Evolutionary conservation across 2,797 vertebrate species (phyloP), one percentile per base, ranked within the genome.

Genomic region (Scolopax bukidnonensis): DNA sequence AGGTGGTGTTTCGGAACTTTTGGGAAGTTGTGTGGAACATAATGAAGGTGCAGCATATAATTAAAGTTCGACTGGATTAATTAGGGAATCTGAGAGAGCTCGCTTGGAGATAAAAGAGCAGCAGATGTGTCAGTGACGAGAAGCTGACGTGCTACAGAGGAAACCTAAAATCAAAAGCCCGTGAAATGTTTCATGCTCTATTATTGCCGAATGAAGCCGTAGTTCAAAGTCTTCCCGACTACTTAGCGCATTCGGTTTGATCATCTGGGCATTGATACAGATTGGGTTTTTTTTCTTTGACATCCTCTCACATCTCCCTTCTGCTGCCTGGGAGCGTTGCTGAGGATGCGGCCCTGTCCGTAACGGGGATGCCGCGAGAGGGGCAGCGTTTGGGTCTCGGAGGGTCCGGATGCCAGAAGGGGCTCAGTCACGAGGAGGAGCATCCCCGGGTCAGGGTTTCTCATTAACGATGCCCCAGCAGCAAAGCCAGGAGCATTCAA

Each of bases 31-130:
- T 77, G 30, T 68, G 84, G 95, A 95, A 68, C 61, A 82, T 92
- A 90, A 84, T 88, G 90, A 97, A 98, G 97, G 97, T 98, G 95
- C 97, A 97, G 95, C 95, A 63, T 96, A 90, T 98, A 98, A 98
- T 98, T 98, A 98, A 97, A 97, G 95, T 97, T 98, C 97, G 97
- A 96, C 95, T 97, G 96, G 96, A 97, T 98, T 98, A 98, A 98
- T 98, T 98, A 98, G 98, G 97, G 96, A 97, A 96, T 97, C 96
- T 93, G 95, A 98, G 97, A 95, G 97, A 97, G 97, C 97, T 97
- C 7, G 28, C 97, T 97, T 57, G 91, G 97, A 98, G 98, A 98
- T 98, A 96, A 98, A 98, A 98, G 98, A 95, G 97, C 25, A 97
- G 97, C 97, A 98, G 98, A 98, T 97, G 97, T 95, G 96, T 97